Evolutionary conservation across 1,140 invertebrate species (phyloP), one percentile per base, ranked within the genome.

Genomic region (Tetragonula clypearis): DNA sequence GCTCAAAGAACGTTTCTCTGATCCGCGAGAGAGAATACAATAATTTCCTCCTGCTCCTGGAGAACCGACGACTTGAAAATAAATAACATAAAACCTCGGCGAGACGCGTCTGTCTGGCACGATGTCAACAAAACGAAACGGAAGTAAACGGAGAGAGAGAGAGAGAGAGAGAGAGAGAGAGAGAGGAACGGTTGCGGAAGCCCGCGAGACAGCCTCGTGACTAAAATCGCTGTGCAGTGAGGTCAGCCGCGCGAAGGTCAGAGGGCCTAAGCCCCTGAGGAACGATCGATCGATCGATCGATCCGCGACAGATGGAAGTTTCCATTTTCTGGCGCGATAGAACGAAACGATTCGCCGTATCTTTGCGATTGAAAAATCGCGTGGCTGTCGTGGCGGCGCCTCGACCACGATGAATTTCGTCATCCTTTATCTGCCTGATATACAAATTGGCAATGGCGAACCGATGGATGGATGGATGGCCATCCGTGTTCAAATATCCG

Each of bases 291-390:
- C 19, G 77, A 84, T 65, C 19, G 30, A 30, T 30, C 1, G 23
- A 35, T 3, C 35, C 21, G 49, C 21, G 49, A 55, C 83, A 80
- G 12, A 79, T 82, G 84, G 84, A 85, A 82, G 72, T 85, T 85
- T 85, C 83, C 83, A 81, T 69, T 58, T 75, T 75, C 58, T 49
- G 0, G n/a, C 35, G 21, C 17, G 14, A 68, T 11, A 3, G 35
- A 4, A 35, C 72, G 9, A 6, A 49, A 69, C 72, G 23, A 30
- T 75, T 71, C 76, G 79, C 62, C 79, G 41, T 82, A 75, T 85
- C 83, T 73, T n/a, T 11, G 3, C 15, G 65, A n/a, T 49, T 49
- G 68, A 80, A 79, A 73, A 79, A 73, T 73, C 58, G 23, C 68
- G 19, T 35, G 35, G 35, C 41, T 84, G 79, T 84, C 76, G 17